Evolutionary conservation across 2,113 vertebrate genomes (phyloP).

Genomic region (Ageneiosus marmoratus): DNA sequence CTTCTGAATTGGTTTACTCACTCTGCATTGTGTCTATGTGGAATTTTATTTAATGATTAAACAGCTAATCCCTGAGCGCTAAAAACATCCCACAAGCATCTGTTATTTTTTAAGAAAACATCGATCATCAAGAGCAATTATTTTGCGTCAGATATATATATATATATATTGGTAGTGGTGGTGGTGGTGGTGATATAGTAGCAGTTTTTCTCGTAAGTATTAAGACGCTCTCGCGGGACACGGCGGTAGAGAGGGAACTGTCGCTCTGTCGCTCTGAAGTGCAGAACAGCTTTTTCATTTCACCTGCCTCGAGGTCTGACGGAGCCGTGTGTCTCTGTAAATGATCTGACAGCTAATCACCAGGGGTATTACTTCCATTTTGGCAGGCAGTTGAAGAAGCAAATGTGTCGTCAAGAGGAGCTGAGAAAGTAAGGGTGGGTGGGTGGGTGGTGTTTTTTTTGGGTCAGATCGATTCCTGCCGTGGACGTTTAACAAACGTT

Average conservation of each 20-base stretch:
- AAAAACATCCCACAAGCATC: not conserved
- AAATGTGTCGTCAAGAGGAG: constrained; percentile 26
- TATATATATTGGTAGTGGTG: too few relatives aligned
- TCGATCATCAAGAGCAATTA: not conserved
- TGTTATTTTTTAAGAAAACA: not conserved
- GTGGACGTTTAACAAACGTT: constrained; percentile 40
- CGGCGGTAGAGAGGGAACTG: not conserved
- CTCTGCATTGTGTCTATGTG: not conserved
- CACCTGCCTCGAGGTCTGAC: constrained; percentile 9
- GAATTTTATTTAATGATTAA: not conserved
- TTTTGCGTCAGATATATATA: not conserved
- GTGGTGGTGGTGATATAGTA: not conserved
- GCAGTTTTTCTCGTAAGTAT: not conserved
- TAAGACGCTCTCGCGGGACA: not conserved
- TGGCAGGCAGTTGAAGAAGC: constrained; percentile 43
- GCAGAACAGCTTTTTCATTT: constrained; percentile 1
- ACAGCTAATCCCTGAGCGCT: not conserved
- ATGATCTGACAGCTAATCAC: constrained; percentile 47
- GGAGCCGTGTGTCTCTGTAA: constrained; percentile 33
- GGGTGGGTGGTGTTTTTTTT: not conserved
- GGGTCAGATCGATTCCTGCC: constrained; percentile 46
- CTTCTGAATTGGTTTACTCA: not conserved
- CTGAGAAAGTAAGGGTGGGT: constrained; percentile 23
- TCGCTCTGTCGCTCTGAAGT: not conserved
- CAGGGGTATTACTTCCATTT: constrained; percentile 54